These are phyloP conservation scores for Conomelus anceps DNA, from an alignment of 2,888 invertebrate species.

Conservation along the genomic window DNA sequence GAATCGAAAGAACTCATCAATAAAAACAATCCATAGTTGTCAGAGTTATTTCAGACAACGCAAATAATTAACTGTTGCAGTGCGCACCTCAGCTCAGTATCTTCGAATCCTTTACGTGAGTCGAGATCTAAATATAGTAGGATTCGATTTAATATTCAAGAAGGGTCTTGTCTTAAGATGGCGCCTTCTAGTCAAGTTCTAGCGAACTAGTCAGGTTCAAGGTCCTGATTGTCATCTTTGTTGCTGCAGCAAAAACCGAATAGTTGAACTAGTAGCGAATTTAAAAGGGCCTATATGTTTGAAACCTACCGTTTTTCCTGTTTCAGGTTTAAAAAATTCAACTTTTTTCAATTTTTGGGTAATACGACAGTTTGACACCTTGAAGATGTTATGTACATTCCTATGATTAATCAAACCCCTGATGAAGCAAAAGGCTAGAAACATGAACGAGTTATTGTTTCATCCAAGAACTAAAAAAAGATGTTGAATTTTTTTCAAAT, in stretches of 20 bases:
- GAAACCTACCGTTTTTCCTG: too few relatives aligned
- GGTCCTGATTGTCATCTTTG: neutral
- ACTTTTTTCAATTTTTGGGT: too few relatives aligned
- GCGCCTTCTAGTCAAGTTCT: neutral
- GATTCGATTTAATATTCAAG: neutral
- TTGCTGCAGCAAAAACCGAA: neutral
- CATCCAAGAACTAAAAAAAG: too few relatives aligned
- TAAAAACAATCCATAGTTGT: neutral
- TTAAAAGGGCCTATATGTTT: too few relatives aligned
- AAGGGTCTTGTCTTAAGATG: neutral
- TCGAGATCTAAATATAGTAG: neutral
- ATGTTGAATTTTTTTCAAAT: too few relatives aligned
- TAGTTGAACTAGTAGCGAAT: too few relatives aligned
- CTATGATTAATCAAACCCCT: too few relatives aligned
- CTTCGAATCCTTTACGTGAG: neutral
- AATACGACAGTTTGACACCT: too few relatives aligned
- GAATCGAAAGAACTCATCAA: neutral
- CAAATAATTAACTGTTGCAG: neutral
- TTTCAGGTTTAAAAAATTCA: too few relatives aligned
- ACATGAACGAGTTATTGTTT: too few relatives aligned
- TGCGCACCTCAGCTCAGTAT: neutral
- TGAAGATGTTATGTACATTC: too few relatives aligned
- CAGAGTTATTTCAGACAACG: neutral
- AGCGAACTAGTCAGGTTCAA: neutral
- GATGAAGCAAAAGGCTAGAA: too few relatives aligned